These are phyloP conservation scores for Cyanoramphus novaezelandiae DNA, from an alignment of 2,113 vertebrate species.

Conservation along the genomic window DNA sequence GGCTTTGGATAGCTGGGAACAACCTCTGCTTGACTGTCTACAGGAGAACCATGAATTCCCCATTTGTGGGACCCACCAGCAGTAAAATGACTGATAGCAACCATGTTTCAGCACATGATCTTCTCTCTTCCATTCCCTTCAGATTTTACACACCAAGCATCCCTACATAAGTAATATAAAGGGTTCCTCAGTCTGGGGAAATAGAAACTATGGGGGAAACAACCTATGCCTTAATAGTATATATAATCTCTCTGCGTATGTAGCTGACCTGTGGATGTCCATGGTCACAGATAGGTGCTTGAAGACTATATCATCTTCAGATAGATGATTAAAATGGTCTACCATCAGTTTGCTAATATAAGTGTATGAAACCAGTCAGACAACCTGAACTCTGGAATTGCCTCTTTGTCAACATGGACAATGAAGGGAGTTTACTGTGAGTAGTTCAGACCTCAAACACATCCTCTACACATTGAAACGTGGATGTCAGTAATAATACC, in stretches of 20 bases:
- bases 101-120: neutral
- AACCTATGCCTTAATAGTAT: neutral
- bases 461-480: neutral
- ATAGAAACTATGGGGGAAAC: neutral
- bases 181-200: neutral
- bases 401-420: neutral
- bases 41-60: neutral
- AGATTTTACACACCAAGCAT: neutral
- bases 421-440: neutral
- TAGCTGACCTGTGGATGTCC: neutral
- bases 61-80: neutral
- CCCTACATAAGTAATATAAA: neutral
- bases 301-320: neutral
- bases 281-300: neutral
- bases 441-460: neutral
- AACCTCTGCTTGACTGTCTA: neutral
- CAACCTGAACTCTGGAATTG: neutral
- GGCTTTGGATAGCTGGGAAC: neutral
- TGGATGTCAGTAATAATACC: neutral
- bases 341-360: neutral
- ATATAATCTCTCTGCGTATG: neutral
- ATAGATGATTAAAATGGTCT: neutral
- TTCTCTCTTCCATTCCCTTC: neutral
- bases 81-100: neutral
- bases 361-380: neutral